A percentile compares a stretch with the other conserved stretches of the same genome.
Conservation (phyloP, 2,113 vertebrate genomes). For the Halichoerus grypus region DNA sequence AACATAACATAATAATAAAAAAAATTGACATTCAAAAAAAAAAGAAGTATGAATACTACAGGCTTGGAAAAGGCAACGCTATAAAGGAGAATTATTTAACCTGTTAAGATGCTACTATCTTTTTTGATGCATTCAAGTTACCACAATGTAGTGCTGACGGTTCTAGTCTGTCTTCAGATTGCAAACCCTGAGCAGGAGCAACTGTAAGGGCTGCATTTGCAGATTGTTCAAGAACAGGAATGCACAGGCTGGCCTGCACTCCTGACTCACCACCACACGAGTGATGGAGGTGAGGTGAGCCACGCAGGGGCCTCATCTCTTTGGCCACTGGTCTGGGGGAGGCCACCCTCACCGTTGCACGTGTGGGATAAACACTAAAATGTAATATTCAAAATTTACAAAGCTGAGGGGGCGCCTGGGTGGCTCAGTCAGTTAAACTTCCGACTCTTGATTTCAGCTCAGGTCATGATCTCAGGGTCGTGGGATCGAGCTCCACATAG, state of each 20-base stretch:
- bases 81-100: background rate
- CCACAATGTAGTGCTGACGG: background rate
- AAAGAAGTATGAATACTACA: background rate
- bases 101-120: background rate
- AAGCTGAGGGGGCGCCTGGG: background rate
- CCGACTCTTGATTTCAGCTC: too few species aligned
- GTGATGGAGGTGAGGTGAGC: background rate
- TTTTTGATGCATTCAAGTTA: too few species aligned
- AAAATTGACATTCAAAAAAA: too few species aligned
- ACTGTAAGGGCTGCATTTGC: background rate
- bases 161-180: background rate
- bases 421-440: too few species aligned
- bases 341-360: background rate
- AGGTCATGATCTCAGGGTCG: too few species aligned
- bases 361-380: background rate
- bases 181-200: background rate
- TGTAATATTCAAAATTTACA: background rate
- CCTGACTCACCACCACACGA: rapidly evolving
- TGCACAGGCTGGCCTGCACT: too few species aligned
- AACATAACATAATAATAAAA: too few species aligned
- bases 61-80: background rate
- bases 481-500: too few species aligned
- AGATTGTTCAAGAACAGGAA: background rate
- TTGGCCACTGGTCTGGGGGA: background rate
- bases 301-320: background rate